phyloP scores from a whole-genome alignment of 2,113 vertebrate genomes.

The Crotalus tigris region DNA sequence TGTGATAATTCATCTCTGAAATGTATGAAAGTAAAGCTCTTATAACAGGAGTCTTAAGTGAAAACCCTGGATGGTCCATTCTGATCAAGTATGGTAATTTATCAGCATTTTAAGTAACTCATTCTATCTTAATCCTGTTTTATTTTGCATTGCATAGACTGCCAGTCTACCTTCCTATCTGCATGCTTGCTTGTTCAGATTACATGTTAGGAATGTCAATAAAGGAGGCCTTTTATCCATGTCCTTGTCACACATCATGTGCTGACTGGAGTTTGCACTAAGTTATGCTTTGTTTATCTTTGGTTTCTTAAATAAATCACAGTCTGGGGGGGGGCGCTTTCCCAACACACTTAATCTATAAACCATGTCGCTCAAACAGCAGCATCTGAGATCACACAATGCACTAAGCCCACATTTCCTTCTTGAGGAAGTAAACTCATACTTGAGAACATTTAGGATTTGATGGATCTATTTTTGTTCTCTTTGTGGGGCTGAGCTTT shows the following conservation, averaged over 20 bases:
- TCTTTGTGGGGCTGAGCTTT: not conserved
- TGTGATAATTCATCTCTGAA: conserved; percentile 26
- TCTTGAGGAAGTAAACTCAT: not conserved
- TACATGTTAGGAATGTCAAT: not conserved
- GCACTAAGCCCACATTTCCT: not conserved
- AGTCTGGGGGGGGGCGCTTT: not conserved
- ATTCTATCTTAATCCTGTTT: not conserved
- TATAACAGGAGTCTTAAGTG: not conserved
- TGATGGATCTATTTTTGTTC: not conserved
- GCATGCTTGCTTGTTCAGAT: not conserved
- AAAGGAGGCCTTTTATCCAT: not conserved
- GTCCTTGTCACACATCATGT: not conserved
- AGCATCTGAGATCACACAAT: not conserved
- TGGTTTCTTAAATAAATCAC: not conserved
- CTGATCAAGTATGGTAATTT: not conserved
- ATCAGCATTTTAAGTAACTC: not conserved
- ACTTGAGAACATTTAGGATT: not conserved
- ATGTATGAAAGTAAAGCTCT: conserved; percentile 14
- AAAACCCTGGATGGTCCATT: not conserved
- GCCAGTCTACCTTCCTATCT: not conserved
- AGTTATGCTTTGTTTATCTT: not conserved
- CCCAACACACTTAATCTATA: not conserved
- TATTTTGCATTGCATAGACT: not conserved
- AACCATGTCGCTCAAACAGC: not conserved
- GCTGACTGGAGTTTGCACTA: not conserved